These are phyloP conservation scores for Drosophila longiperda DNA, from an alignment of 2,888 invertebrate genomes.

Conservation along the genomic window DNA sequence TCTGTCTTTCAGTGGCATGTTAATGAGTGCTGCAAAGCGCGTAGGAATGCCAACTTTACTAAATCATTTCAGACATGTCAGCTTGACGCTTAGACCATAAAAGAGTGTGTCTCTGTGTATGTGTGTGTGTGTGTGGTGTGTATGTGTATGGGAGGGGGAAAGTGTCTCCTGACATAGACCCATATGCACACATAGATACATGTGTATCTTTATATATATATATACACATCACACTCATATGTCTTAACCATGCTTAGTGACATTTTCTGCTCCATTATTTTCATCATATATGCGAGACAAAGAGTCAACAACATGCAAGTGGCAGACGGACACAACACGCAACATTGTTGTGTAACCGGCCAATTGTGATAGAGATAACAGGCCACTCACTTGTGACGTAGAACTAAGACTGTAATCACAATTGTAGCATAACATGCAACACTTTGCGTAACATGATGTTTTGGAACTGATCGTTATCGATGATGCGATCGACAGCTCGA, in stretches of 20 bases:
- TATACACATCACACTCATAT: slow-evolving; percentile 34
- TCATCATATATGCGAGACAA: slow-evolving; percentile 80
- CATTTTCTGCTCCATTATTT: slow-evolving; percentile 81
- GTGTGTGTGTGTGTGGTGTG: not conserved
- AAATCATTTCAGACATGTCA: slow-evolving; percentile 66
- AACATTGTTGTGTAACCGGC: slow-evolving; percentile 30
- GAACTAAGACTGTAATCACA: not conserved
- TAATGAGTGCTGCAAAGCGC: slow-evolving; percentile 64
- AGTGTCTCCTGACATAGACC: slow-evolving; percentile 7
- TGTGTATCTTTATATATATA: slow-evolving; percentile 20
- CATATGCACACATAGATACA: slow-evolving; percentile 20
- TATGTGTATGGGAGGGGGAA: not conserved
- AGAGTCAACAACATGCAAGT: slow-evolving; percentile 78
- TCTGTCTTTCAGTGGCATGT: slow-evolving; percentile 45
- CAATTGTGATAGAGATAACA: not conserved
- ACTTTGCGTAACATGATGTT: not conserved
- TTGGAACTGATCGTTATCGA: not conserved
- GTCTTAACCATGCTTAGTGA: slow-evolving; percentile 73
- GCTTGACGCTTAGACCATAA: slow-evolving; percentile 60
- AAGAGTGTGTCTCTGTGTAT: not conserved
- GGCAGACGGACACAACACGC: slow-evolving; percentile 55
- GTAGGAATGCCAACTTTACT: slow-evolving; percentile 71
- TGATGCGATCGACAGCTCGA: not conserved
- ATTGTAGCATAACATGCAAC: not conserved
- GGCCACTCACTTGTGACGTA: not conserved